Evolutionary conservation across 2,888 invertebrate genomes (phyloP).

Genomic region (Volucella bombylans): DNA sequence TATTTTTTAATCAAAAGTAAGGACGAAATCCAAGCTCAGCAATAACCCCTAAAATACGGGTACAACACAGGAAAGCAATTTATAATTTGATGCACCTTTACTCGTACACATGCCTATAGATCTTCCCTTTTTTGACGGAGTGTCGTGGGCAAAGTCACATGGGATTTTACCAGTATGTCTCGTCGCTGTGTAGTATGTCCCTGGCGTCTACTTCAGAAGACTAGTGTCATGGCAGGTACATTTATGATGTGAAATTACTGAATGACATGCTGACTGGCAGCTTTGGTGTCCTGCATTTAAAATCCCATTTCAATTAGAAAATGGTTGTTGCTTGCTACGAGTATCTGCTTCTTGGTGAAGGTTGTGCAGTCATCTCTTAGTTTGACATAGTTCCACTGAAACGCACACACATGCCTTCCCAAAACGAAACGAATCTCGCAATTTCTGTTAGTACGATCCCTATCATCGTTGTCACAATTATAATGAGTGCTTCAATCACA

Average conservation of each 20-base stretch:
- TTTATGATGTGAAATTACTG: slow-evolving; percentile 59
- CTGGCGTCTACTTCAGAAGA: not conserved
- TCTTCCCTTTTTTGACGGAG: slow-evolving; percentile 2
- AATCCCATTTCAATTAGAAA: slow-evolving; percentile 71
- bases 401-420: not conserved
- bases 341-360: not conserved
- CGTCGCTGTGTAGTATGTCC: not conserved
- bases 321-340: slow-evolving; percentile 47
- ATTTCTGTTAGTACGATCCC: slow-evolving; percentile 34
- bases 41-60: slow-evolving; percentile 19
- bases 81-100: not conserved
- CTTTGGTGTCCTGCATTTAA: slow-evolving; percentile 64
- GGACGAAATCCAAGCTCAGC: slow-evolving; percentile 30
- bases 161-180: not conserved
- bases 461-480: slow-evolving; percentile 51
- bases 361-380: not conserved
- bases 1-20: slow-evolving; percentile 9
- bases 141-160: not conserved
- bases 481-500: slow-evolving; percentile 64
- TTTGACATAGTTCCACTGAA: slow-evolving; percentile 24
- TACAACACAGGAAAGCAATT: slow-evolving; percentile 25
- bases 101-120: not conserved
- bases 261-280: slow-evolving; percentile 65
- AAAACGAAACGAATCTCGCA: not conserved
- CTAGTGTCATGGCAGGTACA: slow-evolving; percentile 27